Evolutionary conservation across 92 coral and sea anemone genomes (phyloP).

Genomic region (Paragorgia papillata): DNA sequence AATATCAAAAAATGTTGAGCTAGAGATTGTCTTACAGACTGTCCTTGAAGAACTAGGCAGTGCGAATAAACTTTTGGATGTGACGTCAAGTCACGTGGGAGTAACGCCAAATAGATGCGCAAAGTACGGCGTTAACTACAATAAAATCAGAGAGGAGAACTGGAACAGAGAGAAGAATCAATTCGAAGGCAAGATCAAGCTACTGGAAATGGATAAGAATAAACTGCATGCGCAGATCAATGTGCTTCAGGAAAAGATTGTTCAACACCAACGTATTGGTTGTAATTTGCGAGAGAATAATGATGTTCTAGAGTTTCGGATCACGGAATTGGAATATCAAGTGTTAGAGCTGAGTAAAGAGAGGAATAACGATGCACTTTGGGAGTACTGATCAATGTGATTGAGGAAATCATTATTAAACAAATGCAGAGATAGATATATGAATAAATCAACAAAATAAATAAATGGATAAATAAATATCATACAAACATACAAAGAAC

Average conservation of each 20-base stretch:
- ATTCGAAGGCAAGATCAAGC: conserved; percentile 31
- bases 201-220: conserved; percentile 45
- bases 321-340: conserved; percentile 78
- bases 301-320: conserved; percentile 71
- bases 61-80: not conserved
- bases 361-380: too few species aligned
- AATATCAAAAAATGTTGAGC: conserved; percentile 20
- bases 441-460: too few species aligned
- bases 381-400: too few species aligned
- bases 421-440: too few species aligned
- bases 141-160: not conserved
- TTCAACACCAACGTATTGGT: conserved; percentile 1
- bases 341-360: conserved; percentile 55
- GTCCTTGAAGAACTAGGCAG: conserved; percentile 27
- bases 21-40: conserved; percentile 31
- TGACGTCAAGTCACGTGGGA: not conserved
- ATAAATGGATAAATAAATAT: too few species aligned
- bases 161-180: conserved; percentile 35
- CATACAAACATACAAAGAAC: too few species aligned
- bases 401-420: too few species aligned
- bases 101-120: not conserved
- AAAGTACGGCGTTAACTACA: conserved; percentile 1
- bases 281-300: conserved; percentile 60
- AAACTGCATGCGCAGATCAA: conserved; percentile 12
- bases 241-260: not conserved